Evolutionary conservation across 2,888 invertebrate species (phyloP), one percentile per base, ranked within the genome.

Genomic region (Octodonta nipae): DNA sequence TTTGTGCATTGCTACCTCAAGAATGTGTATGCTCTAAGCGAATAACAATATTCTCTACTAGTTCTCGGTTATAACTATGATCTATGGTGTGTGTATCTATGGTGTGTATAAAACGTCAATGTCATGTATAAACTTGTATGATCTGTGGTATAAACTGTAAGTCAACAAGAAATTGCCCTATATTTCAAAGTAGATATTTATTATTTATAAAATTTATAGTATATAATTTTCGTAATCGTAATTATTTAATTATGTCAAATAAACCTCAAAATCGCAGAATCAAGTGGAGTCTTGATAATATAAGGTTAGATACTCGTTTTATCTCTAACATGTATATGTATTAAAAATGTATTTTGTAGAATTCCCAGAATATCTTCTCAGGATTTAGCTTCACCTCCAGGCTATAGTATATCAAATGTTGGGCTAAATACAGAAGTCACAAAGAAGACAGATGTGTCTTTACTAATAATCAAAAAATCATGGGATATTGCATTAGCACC

Each of bases 401-500:
- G 89, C 1, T 91, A 79, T 52, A 84, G 77, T 58, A 74, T 78
- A 31, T 74, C 78, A 2, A 70, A 75, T 2, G 73, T 74, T 35
- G 72, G 81, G 27, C 76, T 70, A 49, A 79, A 79, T 46, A 75
- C 71, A 2, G 89, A 89, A 66, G 73, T 78, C 4, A 77, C 81
- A 0, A 78, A 78, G 56, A 89, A 91, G 52, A 73, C 77, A 0
- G 86, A 87, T 56, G 76, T 82, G 1, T 83, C 81, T 60, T 76
- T 82, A 50, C 67, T 91, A 32, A 78, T 92, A 43, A 85, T 87
- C 5, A 93, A 92, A 58, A 88, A 92, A 58, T 82, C 93, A 30
- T 96, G 95, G 95, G 95, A 96, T 56, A 72, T 95, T 31, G 95
- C 95, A 0, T 62, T 95, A 11, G 92, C 86, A 0, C 95, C 96